phyloP scores from a whole-genome alignment of 2,113 vertebrate species.

The Pycnonotus jocosus region DNA sequence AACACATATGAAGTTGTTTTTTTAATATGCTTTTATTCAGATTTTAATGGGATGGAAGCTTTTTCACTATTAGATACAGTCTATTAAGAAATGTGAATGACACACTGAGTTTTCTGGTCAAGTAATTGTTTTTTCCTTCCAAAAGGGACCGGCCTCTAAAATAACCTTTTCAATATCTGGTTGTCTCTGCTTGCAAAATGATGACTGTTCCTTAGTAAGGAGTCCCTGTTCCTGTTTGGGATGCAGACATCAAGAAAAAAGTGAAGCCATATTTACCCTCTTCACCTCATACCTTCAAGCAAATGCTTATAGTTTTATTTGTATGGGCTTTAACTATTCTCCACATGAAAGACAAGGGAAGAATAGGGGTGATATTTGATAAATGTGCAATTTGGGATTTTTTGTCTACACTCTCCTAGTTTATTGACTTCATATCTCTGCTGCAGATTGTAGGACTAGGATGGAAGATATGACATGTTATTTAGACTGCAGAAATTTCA shows the following conservation, averaged over 20 bases:
- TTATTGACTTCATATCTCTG: not conserved
- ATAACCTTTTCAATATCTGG: not conserved
- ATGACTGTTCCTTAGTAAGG: not conserved
- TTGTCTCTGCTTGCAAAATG: not conserved
- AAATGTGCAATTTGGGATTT: not conserved
- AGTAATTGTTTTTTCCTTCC: not conserved
- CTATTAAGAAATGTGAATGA: not conserved
- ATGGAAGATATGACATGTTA: not conserved
- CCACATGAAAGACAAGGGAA: not conserved
- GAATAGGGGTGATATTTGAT: not conserved
- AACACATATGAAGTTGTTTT: not conserved
- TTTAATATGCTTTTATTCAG: not conserved
- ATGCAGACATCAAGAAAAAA: not conserved
- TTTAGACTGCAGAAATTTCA: not conserved
- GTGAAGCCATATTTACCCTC: not conserved
- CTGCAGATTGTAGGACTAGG: not conserved
- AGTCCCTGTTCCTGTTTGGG: not conserved
- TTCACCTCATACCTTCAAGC: not conserved
- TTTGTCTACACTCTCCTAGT: not conserved
- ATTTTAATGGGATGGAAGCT: not conserved
- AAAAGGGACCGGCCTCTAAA: not conserved
- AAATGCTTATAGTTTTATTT: not conserved
- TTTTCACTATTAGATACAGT: not conserved
- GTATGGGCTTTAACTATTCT: not conserved
- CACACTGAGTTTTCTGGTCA: not conserved